A percentile compares a stretch with the other conserved stretches of the same genome.
Evolutionary conservation across 2,888 invertebrate species (phyloP).

Genomic region (Zaprionus bogoriensis): DNA sequence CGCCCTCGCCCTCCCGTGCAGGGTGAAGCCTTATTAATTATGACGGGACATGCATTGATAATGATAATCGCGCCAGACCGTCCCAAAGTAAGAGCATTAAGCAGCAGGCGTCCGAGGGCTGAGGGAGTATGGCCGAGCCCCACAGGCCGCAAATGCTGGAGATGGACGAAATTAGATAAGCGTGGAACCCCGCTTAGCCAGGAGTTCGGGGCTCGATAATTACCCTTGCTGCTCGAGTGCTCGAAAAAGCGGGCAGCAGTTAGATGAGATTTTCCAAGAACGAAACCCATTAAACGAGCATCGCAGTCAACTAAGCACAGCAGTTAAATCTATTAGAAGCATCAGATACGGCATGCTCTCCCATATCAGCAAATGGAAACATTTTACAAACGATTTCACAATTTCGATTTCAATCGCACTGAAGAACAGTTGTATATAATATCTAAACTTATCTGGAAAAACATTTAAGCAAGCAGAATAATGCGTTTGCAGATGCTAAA

Average conservation of each 20-base stretch:
- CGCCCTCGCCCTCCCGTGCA: neutral
- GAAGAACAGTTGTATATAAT: neutral
- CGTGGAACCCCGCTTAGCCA: neutral
- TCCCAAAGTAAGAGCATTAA: slow-evolving; percentile 23
- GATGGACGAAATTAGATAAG: slow-evolving; percentile 8
- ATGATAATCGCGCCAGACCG: slow-evolving; percentile 42
- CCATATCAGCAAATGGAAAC: neutral
- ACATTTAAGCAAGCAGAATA: neutral
- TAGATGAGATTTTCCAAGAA: neutral
- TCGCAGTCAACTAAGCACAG: neutral
- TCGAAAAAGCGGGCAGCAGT: too few species aligned
- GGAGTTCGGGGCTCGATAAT: neutral
- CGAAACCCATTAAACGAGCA: neutral
- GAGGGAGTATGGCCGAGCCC: neutral
- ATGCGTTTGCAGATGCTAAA: too few species aligned
- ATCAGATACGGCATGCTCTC: neutral
- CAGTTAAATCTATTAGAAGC: neutral
- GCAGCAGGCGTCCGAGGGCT: slow-evolving; percentile 21
- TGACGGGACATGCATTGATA: slow-evolving; percentile 68
- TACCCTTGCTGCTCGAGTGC: too few species aligned
- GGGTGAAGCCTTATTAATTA: slow-evolving; percentile 67
- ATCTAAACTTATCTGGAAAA: neutral
- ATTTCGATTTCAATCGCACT: neutral
- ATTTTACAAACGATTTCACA: neutral
- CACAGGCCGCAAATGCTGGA: slow-evolving; percentile 1